Conservation (phyloP, 1,140 invertebrate genomes). For the Trichonephila clavipes region DNA sequence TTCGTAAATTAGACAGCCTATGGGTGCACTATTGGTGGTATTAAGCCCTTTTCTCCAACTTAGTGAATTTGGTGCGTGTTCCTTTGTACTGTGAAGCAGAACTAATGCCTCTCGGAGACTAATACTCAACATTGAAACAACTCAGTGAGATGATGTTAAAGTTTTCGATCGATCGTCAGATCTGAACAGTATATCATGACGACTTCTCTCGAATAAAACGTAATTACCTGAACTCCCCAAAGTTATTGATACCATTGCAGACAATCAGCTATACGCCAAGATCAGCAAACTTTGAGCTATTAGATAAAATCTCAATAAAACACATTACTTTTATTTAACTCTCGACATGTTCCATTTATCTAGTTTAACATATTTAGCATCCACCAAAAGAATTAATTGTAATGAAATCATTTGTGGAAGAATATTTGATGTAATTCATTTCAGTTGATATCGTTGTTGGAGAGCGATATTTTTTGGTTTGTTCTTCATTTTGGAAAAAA, state of each 20-base stretch:
- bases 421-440: not conserved
- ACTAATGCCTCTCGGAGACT: not conserved
- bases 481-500: no score
- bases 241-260: not conserved
- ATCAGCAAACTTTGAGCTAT: not conserved
- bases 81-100: not conserved
- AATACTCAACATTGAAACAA: not conserved
- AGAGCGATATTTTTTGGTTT: no score
- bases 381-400: not conserved
- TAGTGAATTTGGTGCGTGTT: not conserved
- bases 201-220: not conserved
- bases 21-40: no score
- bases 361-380: not conserved
- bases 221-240: not conserved
- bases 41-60: not conserved
- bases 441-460: no score
- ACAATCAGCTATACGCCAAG: not conserved
- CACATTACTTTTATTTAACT: not conserved
- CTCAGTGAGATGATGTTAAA: not conserved
- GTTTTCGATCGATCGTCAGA: not conserved
- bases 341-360: not conserved
- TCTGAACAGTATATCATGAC: not conserved
- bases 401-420: not conserved
- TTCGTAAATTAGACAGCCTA: no score
- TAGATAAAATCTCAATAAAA: not conserved